Base-by-base conservation (phyloP, 2,113 vertebrate genomes). In the Neotragus moschatus region DNA sequence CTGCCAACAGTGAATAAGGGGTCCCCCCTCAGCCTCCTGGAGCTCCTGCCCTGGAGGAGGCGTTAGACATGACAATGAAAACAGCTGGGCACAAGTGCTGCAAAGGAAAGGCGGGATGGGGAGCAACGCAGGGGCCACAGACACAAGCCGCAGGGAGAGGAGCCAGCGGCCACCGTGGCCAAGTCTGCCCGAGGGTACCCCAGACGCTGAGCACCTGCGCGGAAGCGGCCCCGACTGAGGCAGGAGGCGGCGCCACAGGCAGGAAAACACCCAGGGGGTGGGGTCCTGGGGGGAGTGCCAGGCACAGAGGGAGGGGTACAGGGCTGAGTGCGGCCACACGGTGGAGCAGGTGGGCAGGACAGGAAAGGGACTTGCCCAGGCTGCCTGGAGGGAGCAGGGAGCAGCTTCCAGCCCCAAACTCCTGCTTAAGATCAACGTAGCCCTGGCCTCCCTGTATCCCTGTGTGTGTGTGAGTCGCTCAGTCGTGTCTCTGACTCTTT, bases 141-240 rank as follows among this genome's bases (percentile, higher is more conserved):
- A 82, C 28, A 61, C 51, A 36, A 17, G 8, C 56, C 8, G 14
- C 0, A 21, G 10, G n/a, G 33, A 43, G 33, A 49, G 36, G 25
- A 23, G 49, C 66, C 13, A 0, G 2, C 11, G 1, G 3, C 88
- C 19, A 17, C 88, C 21, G 1, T 3, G 30, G 36, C 55, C 45
- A 19, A 47, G 33, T 39, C 49, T 15, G 26, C 43, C 47, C 0
- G 0, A 26, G 39, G 49, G 43, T 30, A 25, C 49, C 47, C 0
- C 0, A 45, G 94, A 49, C 9, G 21, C 19, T 11, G 12, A 15
- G 45, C 36, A 28, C 30, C 75, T 0, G 0, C 1, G 3, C 5
- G 12, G n/a, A 90, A 49, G 91, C 30, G 13, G 30, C 7, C 19
- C 10, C 10, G 3, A 45, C 0, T 26, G 28, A 17, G 88, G 26